Evolutionary conservation across 1,140 invertebrate species (phyloP).

Genomic region (Metopolophium dirhodum): DNA sequence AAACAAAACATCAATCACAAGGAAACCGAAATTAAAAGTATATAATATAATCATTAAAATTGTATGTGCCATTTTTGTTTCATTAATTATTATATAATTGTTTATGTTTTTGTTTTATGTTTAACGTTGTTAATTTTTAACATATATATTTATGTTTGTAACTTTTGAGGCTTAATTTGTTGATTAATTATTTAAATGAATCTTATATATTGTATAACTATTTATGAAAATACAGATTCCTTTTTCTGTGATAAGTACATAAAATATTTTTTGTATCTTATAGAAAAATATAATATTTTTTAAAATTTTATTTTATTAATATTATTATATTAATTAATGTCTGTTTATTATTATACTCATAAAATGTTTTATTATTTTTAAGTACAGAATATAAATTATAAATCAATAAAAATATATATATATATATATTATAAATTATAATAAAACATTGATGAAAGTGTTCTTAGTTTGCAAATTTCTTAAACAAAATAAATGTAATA

Average conservation of each 20-base stretch:
- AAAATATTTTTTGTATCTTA: conserved; percentile 14
- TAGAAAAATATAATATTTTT: conserved; percentile 7
- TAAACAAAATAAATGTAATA: not conserved
- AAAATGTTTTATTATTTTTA: conserved; percentile 12
- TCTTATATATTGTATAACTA: conserved; percentile 13
- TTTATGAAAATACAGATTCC: not conserved
- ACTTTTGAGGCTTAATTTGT: conserved; percentile 1
- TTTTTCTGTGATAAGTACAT: conserved; percentile 39
- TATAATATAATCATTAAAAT: conserved; percentile 4
- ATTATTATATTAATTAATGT: not conserved
- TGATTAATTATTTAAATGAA: conserved; percentile 33
- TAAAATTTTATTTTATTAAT: not conserved
- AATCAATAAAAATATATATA: not conserved
- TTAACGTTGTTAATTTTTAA: conserved; percentile 33
- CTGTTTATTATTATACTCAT: not conserved
- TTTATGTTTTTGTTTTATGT: conserved; percentile 36
- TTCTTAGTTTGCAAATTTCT: not conserved
- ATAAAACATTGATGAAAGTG: not conserved
- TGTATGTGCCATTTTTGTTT: conserved; percentile 47
- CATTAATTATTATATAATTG: conserved; percentile 20
- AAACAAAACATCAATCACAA: conserved; percentile 24
- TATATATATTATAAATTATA: not conserved
- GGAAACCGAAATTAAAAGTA: conserved; percentile 36
- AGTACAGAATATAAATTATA: not conserved
- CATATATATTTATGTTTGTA: not conserved